phyloP scores from a whole-genome alignment of 2,113 vertebrate species.

The Pachycephala philippinensis region DNA sequence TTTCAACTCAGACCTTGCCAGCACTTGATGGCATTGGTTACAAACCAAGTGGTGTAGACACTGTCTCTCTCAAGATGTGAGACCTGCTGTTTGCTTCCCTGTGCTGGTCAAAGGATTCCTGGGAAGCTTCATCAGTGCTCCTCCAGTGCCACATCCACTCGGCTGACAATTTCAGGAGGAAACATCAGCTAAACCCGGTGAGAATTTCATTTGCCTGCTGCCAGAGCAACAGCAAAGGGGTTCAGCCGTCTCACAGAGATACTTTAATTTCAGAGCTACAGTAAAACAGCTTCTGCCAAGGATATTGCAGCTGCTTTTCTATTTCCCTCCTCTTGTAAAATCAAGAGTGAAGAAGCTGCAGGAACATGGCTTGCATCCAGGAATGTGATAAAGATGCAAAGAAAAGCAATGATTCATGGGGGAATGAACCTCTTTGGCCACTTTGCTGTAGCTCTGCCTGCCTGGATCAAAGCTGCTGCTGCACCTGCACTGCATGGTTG shows the following conservation, averaged over 20 bases:
- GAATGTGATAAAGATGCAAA: slow-evolving; percentile 44
- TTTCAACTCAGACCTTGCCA: neutral
- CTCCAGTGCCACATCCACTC: fast-evolving
- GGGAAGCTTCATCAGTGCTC: neutral
- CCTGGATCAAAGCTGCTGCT: slow-evolving; percentile 22
- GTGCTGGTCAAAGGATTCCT: neutral
- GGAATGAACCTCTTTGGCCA: neutral
- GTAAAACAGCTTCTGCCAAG: slow-evolving; percentile 18
- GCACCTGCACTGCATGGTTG: neutral
- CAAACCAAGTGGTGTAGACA: neutral
- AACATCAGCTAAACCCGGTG: neutral
- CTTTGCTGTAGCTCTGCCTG: slow-evolving; percentile 19
- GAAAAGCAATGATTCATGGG: neutral
- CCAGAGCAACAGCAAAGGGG: neutral
- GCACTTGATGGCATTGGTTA: neutral
- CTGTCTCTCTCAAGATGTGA: fast-evolving
- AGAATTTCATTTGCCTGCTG: neutral
- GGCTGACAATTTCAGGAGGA: fast-evolving
- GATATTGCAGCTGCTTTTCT: slow-evolving; percentile 12
- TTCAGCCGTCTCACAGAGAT: neutral
- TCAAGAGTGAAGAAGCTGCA: slow-evolving; percentile 3
- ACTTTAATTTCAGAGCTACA: neutral
- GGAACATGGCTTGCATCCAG: neutral
- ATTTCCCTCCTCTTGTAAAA: neutral
- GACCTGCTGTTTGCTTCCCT: neutral